Base-by-base conservation (phyloP, 2,888 invertebrate genomes). In the Scelioninae gen. 1 region DNA sequence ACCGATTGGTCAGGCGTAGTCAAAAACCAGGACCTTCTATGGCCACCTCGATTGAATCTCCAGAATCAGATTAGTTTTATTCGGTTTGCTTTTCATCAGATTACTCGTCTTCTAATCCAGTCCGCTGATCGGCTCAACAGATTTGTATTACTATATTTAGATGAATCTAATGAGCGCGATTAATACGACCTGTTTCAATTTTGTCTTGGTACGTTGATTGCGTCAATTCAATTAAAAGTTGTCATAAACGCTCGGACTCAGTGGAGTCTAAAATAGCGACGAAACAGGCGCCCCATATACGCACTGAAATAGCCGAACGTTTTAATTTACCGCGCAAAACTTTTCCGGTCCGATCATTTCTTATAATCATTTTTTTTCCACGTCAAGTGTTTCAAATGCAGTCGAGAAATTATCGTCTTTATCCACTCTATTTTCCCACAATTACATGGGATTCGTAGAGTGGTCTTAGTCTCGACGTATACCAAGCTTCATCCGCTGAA, bases 21-120 rank as follows among this genome's bases (percentile, higher is more conserved):
- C n/a, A n/a, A n/a, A n/a, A n/a, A n/a, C n/a, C n/a, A n/a, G n/a
- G n/a, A n/a, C n/a, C n/a, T n/a, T n/a, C n/a, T n/a, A n/a, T n/a
- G n/a, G n/a, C n/a, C n/a, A n/a, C n/a, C n/a, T n/a, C n/a, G n/a
- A n/a, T n/a, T n/a, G n/a, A n/a, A n/a, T n/a, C n/a, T n/a, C n/a
- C n/a, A n/a, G n/a, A n/a, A n/a, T n/a, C n/a, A n/a, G n/a, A 63
- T 78, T 63, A 43, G 47, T 31, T 56, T 62, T 40, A 31, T 63
- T 56, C 56, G 63, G 56, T 78, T 78, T 77, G 69, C 13, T 9
- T 69, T 68, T 60, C 58, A 60, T 66, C 58, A 53, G 49, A 60
- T 76, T 76, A 66, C 66, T 75, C 40, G 65, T 49, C 13, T 15
- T 56, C 31, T 47, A n/a, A 65, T 63, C 55, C 16, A 34, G 34